A percentile compares a stretch with the other conserved stretches of the same genome.
These are phyloP conservation scores for Dryobota labecula DNA, from an alignment of 2,888 invertebrate genomes.

Conservation along the genomic window DNA sequence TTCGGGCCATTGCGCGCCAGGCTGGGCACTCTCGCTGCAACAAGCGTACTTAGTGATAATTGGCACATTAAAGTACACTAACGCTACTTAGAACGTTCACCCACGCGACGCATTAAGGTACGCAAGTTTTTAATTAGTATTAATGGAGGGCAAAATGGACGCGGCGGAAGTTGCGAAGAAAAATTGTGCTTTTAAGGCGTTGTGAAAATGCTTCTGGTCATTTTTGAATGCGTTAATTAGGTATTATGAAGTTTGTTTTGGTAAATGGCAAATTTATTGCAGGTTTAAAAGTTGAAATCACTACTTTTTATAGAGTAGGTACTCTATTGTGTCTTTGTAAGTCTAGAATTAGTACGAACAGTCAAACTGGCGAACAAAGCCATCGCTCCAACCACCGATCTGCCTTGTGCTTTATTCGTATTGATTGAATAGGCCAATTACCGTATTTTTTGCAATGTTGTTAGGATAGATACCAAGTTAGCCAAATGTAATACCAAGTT, in stretches of 20 bases:
- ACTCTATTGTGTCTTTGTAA: too few relatives aligned
- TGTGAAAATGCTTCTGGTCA: constrained; percentile 13
- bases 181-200: constrained; percentile 56
- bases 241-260: neutral
- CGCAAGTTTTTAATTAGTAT: constrained; percentile 65
- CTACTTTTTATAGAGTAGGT: too few relatives aligned
- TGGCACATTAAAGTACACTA: constrained; percentile 55
- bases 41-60: constrained; percentile 63
- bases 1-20: constrained; percentile 78
- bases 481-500: too few relatives aligned
- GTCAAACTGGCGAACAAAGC: neutral
- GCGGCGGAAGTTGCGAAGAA: constrained; percentile 45
- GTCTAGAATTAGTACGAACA: neutral
- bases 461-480: too few relatives aligned
- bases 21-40: constrained; percentile 85
- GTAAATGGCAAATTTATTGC: neutral
- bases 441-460: too few relatives aligned
- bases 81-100: constrained; percentile 51
- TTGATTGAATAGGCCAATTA: too few relatives aligned
- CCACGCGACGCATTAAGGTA: constrained; percentile 59
- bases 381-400: neutral
- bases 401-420: neutral
- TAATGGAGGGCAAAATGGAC: constrained; percentile 59
- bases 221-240: constrained; percentile 21
- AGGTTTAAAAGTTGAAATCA: neutral